Evolutionary conservation across 2,797 vertebrate species (phyloP), one percentile per base, ranked within the genome.

Genomic region (Furcifer pardalis): DNA sequence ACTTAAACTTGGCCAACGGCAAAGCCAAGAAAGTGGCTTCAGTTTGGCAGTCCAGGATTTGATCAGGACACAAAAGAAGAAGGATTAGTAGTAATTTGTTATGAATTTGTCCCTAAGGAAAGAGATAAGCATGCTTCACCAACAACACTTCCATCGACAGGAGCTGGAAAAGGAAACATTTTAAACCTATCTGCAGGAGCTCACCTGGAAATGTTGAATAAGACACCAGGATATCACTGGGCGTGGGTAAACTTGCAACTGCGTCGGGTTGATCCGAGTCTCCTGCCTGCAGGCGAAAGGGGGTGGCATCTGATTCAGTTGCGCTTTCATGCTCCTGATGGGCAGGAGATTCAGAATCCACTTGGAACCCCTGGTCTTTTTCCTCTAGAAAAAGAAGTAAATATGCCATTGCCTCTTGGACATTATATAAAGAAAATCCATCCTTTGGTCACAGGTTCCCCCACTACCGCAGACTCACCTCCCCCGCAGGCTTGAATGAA

Each of bases 401-500:
- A n/a, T n/a, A n/a, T n/a, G n/a, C n/a, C 12, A 15, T 62, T 15
- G 56, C 15, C 17, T 59, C 3, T 23, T 59, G 56, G 23, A 23
- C 56, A 17, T 59, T 8, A 21, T 60, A 19, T 25, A 60, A 25
- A 17, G 19, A 0, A 35, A 15, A 10, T 12, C 65, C 12, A n/a
- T 1, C 66, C 15, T 21, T 69, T 40, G 32, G 1, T 2, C 42
- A n/a, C 30, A 27, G 3, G 71, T 27, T 7, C 13, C 3, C 44
- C 5, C 52, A 4, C 13, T 27, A 12, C 56, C 52, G 59, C 77
- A 75, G 8, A 77, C 93, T 92, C 95, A 98, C 98, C 98, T 96
- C 98, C 99, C 37, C 97, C 98, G 71, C 99, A 99, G 81, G 99
- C 99, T 94, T 99, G 99, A 94, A 99, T 98, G 92, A 99, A 98